Conservation (phyloP, 2,797 vertebrate genomes). For the Bufotes viridis region DNA sequence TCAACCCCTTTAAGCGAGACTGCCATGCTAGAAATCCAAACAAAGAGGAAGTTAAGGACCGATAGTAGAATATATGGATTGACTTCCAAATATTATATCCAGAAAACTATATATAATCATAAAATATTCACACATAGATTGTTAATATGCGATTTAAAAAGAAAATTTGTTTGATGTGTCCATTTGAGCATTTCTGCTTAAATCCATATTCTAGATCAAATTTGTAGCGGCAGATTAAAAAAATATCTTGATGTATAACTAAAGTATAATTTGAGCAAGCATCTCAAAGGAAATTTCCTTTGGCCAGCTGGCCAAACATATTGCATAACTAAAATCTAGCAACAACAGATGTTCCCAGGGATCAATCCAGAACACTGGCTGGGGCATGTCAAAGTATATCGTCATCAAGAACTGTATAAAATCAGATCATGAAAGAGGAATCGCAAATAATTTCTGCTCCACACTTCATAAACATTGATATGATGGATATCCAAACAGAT, state of each 20-base stretch:
- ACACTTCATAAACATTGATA: conserved; percentile 59
- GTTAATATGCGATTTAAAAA: too few species aligned
- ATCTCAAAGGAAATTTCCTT: conserved; percentile 12
- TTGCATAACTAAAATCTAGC: conserved; percentile 44
- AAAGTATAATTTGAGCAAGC: conserved; percentile 12
- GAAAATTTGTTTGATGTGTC: too few species aligned
- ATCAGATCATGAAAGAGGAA: conserved; percentile 61
- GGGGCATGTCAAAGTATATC: conserved; percentile 49
- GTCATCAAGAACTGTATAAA: conserved; percentile 60
- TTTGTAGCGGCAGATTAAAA: too few species aligned
- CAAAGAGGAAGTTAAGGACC: too few species aligned
- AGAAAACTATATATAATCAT: too few species aligned
- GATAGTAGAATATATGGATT: too few species aligned
- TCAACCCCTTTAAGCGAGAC: too few species aligned
- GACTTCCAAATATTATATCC: too few species aligned
- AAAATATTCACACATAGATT: too few species aligned
- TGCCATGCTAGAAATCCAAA: too few species aligned
- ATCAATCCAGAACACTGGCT: conserved; percentile 54
- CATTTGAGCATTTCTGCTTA: background rate
- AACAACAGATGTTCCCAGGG: conserved; percentile 52
- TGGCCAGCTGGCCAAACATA: conserved; percentile 44
- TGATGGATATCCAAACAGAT: conserved; percentile 60
- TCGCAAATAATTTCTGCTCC: conserved; percentile 46
- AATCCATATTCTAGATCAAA: too few species aligned
- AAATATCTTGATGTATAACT: background rate